phyloP scores from a whole-genome alignment of 2,113 vertebrate species.

The Coturnix japonica region DNA sequence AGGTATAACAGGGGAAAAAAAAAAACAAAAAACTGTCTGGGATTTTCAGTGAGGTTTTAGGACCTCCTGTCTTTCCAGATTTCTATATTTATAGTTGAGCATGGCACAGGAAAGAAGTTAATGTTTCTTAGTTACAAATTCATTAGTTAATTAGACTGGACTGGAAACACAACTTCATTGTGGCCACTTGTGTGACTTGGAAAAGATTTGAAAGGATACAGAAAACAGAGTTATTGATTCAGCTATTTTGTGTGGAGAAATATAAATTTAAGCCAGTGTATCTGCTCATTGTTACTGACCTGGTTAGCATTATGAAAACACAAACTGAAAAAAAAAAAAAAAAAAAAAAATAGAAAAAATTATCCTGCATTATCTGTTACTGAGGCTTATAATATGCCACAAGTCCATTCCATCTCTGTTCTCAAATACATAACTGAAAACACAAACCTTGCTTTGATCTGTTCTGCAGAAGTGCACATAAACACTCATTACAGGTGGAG shows the following conservation, averaged over 20 bases:
- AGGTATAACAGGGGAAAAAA: neutral
- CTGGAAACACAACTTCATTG: neutral
- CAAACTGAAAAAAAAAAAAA: neutral
- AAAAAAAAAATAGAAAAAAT: neutral
- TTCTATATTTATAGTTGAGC: neutral
- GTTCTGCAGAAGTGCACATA: neutral
- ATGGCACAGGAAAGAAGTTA: neutral
- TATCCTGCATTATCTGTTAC: neutral
- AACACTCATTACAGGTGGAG: neutral
- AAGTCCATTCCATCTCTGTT: neutral
- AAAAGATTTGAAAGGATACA: neutral
- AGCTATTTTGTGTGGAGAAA: neutral
- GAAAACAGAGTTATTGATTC: neutral
- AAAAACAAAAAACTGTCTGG: neutral
- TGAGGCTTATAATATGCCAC: neutral
- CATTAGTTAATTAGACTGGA: neutral
- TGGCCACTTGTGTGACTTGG: neutral
- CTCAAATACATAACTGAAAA: neutral
- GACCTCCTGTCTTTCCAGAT: neutral
- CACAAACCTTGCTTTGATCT: neutral
- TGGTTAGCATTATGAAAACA: neutral
- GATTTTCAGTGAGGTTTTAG: neutral
- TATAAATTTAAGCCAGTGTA: neutral
- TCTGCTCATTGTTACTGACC: neutral
- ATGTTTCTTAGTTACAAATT: neutral